A percentile compares a stretch with the other conserved stretches of the same genome.
Conservation (phyloP, 2,888 invertebrate species). For the Eudasyphora cyanicolor region DNA sequence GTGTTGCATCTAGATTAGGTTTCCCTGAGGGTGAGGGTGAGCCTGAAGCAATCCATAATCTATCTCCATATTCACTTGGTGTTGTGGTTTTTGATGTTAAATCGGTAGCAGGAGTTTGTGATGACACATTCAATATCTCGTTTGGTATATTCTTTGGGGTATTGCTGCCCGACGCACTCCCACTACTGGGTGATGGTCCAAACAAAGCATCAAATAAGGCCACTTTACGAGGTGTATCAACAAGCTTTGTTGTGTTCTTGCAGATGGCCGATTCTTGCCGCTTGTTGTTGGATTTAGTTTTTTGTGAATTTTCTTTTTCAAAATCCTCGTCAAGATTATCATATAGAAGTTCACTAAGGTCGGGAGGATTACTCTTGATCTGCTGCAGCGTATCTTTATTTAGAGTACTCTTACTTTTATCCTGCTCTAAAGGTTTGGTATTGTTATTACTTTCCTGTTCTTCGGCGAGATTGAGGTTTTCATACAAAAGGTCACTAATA, state of each 20-base stretch:
- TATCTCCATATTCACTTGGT: slow-evolving; percentile 48
- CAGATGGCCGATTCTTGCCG: neutral
- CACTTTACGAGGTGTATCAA: slow-evolving; percentile 53
- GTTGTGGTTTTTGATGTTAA: slow-evolving; percentile 44
- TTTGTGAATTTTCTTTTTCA: neutral
- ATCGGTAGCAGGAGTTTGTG: slow-evolving; percentile 20
- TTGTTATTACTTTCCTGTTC: neutral
- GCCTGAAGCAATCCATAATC: neutral
- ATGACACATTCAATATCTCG: slow-evolving; percentile 29
- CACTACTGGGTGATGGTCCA: slow-evolving; percentile 53
- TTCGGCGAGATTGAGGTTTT: neutral
- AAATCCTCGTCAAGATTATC: neutral
- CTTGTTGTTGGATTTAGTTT: neutral
- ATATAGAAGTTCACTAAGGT: neutral
- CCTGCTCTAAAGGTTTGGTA: neutral
- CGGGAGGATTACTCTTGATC: neutral
- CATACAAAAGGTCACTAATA: neutral
- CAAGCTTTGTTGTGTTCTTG: neutral
- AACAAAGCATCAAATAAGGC: slow-evolving; percentile 58
- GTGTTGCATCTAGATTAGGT: neutral
- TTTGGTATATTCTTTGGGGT: slow-evolving; percentile 27
- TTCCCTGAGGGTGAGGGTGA: neutral
- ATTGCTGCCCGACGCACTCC: neutral
- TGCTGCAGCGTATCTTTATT: neutral
- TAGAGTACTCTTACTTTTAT: neutral